These are phyloP conservation scores for Metopolophium dirhodum DNA, from an alignment of 1,140 invertebrate species.

Conservation along the genomic window DNA sequence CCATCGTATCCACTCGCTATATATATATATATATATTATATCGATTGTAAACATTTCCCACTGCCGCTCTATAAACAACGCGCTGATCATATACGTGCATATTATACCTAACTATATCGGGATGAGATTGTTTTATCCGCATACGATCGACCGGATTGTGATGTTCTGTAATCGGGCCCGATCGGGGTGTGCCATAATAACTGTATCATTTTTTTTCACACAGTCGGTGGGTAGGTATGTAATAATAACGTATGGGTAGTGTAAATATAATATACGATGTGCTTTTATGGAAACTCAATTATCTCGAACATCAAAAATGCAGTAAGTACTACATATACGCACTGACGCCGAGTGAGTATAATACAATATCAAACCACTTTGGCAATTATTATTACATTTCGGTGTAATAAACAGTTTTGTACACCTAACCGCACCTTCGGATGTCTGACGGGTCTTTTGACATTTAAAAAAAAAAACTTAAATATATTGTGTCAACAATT, in stretches of 20 bases:
- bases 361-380: not conserved
- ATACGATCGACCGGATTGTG: not conserved
- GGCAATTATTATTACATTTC: not conserved
- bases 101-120: not conserved
- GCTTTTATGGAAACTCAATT: not conserved
- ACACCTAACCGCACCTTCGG: not conserved
- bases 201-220: not conserved
- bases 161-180: not conserved
- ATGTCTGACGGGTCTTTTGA: not conserved
- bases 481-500: not conserved
- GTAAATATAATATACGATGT: not conserved
- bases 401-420: not conserved
- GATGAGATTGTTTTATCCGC: not conserved
- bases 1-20: not conserved
- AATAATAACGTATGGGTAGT: not conserved
- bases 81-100: not conserved
- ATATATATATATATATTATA: not conserved
- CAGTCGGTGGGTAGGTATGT: not conserved
- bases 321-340: not conserved
- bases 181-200: not conserved
- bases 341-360: not conserved
- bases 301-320: not conserved
- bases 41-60: not conserved
- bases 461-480: not conserved
- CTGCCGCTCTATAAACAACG: not conserved